phyloP scores from a whole-genome alignment of 2,888 invertebrate genomes.

The Melolontha melolontha region DNA sequence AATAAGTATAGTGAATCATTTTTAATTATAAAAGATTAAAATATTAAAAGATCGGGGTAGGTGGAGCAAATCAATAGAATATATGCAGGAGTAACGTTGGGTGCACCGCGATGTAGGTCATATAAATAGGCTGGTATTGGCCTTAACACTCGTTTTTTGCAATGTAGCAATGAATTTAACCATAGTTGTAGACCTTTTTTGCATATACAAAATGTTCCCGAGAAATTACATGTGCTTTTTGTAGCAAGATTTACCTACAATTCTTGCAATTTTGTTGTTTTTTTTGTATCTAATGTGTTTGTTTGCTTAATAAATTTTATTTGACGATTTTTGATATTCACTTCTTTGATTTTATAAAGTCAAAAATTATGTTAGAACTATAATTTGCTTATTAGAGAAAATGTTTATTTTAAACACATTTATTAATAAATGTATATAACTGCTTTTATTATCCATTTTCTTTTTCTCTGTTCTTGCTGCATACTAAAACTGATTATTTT shows the following conservation, averaged over 20 bases:
- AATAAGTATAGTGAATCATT: not conserved
- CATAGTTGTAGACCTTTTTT: slow-evolving; percentile 3
- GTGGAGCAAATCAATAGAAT: slow-evolving; percentile 46
- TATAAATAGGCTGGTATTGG: slow-evolving; percentile 49
- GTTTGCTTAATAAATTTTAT: too few relatives aligned
- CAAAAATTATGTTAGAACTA: slow-evolving; percentile 12
- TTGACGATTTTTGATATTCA: not conserved
- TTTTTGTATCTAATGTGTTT: too few relatives aligned
- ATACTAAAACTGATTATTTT: slow-evolving; percentile 31
- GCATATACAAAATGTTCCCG: not conserved
- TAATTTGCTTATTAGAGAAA: slow-evolving; percentile 19
- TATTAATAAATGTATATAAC: slow-evolving; percentile 22
- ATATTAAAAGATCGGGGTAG: slow-evolving; percentile 38
- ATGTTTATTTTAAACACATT: slow-evolving; percentile 9
- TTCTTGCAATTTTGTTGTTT: too few relatives aligned
- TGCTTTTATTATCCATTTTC: slow-evolving; percentile 27
- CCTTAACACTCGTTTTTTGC: slow-evolving; percentile 43
- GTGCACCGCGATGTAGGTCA: slow-evolving; percentile 50
- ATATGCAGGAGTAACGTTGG: slow-evolving; percentile 48
- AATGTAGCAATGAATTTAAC: not conserved
- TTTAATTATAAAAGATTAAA: slow-evolving; percentile 14
- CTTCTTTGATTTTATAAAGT: not conserved
- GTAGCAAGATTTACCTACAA: too few relatives aligned
- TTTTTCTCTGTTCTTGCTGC: slow-evolving; percentile 6
- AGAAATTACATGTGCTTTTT: too few relatives aligned